A percentile compares a stretch with the other conserved stretches of the same genome.
Conservation (phyloP, 2,888 invertebrate species). For the Julus scandinavius region DNA sequence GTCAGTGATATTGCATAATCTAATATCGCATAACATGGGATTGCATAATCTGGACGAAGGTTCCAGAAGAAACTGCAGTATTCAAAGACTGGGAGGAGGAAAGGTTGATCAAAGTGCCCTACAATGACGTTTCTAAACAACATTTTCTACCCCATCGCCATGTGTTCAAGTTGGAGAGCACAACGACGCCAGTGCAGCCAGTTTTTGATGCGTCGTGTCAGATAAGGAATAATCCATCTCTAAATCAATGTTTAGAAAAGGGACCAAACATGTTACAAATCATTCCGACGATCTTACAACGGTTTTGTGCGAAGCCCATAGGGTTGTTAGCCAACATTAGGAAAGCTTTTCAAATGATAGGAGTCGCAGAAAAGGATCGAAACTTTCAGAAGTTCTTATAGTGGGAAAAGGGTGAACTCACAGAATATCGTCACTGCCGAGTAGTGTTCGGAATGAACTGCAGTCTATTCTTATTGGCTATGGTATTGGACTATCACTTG, state of each 20-base stretch:
- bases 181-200: neutral
- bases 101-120: neutral
- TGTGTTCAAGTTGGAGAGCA: neutral
- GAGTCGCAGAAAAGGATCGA: too few relatives aligned
- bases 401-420: too few relatives aligned
- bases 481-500: neutral
- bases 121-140: neutral
- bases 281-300: too few relatives aligned
- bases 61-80: too few relatives aligned
- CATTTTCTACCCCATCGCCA: neutral
- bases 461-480: conserved; percentile 1
- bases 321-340: too few relatives aligned
- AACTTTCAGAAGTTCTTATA: too few relatives aligned
- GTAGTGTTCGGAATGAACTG: neutral
- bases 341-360: too few relatives aligned
- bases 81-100: neutral
- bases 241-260: conserved; percentile 25
- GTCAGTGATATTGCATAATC: too few relatives aligned
- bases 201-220: conserved; percentile 1
- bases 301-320: too few relatives aligned
- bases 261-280: neutral
- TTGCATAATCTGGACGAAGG: too few relatives aligned
- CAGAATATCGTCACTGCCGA: neutral
- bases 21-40: too few relatives aligned
- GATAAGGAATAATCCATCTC: neutral